Evolutionary conservation across 2,797 vertebrate species (phyloP), one percentile per base, ranked within the genome.

Genomic region (Bufotes viridis): DNA sequence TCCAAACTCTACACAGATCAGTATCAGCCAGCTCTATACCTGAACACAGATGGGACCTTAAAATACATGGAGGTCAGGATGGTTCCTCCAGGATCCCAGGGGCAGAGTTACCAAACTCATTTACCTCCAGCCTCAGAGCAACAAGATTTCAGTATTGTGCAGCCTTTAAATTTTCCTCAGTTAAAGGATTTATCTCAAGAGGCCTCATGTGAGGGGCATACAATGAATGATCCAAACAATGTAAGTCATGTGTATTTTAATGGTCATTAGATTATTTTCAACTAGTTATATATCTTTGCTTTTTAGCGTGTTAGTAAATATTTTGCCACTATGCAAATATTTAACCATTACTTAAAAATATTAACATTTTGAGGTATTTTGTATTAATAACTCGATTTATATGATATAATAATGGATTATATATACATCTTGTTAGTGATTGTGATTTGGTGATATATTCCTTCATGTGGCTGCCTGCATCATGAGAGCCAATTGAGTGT

Each of bases 41-140:
- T 86, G 61, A 86, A 87, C 76, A 81, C 85, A 60, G 85, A 87
- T 18, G 85, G 78, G 29, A 81, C 85, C 78, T 42, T 87, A 87
- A 81, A 87, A 61, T 87, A 87, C 55, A 87, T 87, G 78, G 85
- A 87, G 55, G 85, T 87, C 24, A 87, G 78, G 29, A 87, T 87
- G 78, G 63, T 87, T 81, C 85, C 78, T 72, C 51, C 85, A 81
- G 78, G 65, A 51, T 20, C 10, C 55, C 63, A 87, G n/a, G 85
- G 85, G 69, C 85, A 86, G 34, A 80, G 76, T 80, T 86, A 70
- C 92, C 55, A 60, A 81, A 81, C 78, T 60, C 2, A 81, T 34
- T 61, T 81, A 29, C 78, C 78, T 17, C 57, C 57, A 42, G 57
- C 78, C 10, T 51, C 49, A 14, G 75, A 78, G n/a, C 29, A 15